Base-by-base conservation (phyloP, 2,797 vertebrate genomes). In the Cygnus olor region DNA sequence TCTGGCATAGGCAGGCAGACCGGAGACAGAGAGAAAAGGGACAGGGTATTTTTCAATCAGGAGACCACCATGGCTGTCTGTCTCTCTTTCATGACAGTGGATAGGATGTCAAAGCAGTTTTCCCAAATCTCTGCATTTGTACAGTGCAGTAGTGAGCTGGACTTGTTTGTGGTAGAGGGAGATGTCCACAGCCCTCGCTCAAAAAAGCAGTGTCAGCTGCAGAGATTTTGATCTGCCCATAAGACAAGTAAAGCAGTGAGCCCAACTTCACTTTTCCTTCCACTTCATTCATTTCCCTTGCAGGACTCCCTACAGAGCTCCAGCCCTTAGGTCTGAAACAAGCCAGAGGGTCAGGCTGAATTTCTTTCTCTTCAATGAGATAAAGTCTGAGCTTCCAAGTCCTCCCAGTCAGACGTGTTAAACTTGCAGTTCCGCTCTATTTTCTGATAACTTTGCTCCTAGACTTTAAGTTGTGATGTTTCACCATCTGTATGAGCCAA, bases 401-500 rank as follows among this genome's bases (percentile, higher is more conserved):
- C 61, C 51, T 87, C 65, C 89, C 87, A 89, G 40, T 6, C 34
- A 70, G 79, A 82, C 84, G 56, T 0, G 3, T 60, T 70, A 72
- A 80, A 65, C n/a, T 88, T 66, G n/a, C 57, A 80, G 30, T 57
- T 57, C 53, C 10, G 68, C 49, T 51, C 54, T 86, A 68, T 66
- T 60, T 93, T 61, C 42, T 81, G 72, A 57, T 9, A 14, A 54
- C 58, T 90, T 91, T 71, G 65, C 88, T 85, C 24, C 6, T 47
- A 65, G 85, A 61, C 7, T 86, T 94, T 47, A 17, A n/a, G 51
- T 21, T 77, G 47, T 77, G 51, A 27, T 86, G 44, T 54, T 91
- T 34, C 21, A 28, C 82, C 89, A 83, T 85, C 60, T 92, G 80
- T 56, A 90, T 32, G 74, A 88, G 19, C n/a, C 56, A 88, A 66